phyloP scores from a whole-genome alignment of 2,113 vertebrate species.

The Rhadina sibilatrix region DNA sequence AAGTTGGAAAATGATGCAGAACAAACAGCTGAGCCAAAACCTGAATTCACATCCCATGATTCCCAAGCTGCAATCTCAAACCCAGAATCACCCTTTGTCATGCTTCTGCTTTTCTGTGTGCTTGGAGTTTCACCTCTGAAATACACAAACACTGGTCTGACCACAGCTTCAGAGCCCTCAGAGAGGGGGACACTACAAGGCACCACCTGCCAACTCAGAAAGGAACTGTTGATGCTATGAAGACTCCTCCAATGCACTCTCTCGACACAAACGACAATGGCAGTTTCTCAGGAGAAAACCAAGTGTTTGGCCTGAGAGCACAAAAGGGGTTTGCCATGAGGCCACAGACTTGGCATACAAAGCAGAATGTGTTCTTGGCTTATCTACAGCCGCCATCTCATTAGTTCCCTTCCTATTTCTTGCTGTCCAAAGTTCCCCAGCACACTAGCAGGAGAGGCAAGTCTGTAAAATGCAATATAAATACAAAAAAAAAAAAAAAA shows the following conservation, averaged over 20 bases:
- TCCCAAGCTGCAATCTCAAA: not conserved
- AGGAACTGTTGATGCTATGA: not conserved
- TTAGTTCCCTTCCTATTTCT: not conserved
- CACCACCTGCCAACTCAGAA: not conserved
- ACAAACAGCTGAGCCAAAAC: not conserved
- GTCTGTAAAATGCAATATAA: not conserved
- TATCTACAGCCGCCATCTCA: not conserved
- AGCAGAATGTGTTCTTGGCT: not conserved
- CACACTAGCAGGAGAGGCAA: not conserved
- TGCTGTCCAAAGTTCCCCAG: not conserved
- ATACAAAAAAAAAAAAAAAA: not conserved
- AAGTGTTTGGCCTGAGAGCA: not conserved
- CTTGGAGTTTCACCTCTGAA: not conserved
- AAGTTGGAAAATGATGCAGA: not conserved
- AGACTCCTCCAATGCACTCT: not conserved
- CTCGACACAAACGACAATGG: not conserved
- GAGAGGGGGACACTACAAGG: not conserved
- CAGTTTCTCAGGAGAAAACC: not conserved
- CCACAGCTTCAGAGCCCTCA: not conserved
- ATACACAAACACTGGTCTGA: not conserved
- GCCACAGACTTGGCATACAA: not conserved
- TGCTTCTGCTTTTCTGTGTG: rapidly evolving
- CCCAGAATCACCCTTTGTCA: not conserved
- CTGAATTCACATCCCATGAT: not conserved
- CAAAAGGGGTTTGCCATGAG: not conserved